Evolutionary conservation across 2,113 vertebrate genomes (phyloP).

Genomic region (Bubalus kerabau): DNA sequence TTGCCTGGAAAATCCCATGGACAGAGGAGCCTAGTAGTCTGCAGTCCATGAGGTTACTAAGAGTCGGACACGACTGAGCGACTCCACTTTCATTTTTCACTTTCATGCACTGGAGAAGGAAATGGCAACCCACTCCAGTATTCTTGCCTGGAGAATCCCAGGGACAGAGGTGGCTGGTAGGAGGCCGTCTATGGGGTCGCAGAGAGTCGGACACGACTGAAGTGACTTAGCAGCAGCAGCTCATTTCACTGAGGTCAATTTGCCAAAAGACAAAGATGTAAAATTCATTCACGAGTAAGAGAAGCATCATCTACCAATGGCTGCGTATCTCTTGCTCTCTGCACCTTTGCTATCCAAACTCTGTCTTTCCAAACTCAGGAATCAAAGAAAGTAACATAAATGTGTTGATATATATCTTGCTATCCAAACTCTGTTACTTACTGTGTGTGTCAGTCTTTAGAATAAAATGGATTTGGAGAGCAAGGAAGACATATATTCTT

Average conservation of each 20-base stretch:
- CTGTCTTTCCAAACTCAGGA: neutral
- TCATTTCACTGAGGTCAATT: neutral
- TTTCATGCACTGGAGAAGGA: too few relatives aligned
- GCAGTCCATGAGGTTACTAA: too few relatives aligned
- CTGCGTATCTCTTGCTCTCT: neutral
- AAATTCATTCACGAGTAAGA: neutral
- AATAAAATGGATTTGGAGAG: neutral
- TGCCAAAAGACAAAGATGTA: neutral
- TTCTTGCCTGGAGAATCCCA: too few relatives aligned
- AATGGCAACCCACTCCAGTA: too few relatives aligned
- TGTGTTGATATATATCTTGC: neutral
- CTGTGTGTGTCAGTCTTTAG: neutral
- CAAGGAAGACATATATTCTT: neutral
- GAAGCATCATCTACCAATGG: neutral
- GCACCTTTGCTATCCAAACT: neutral
- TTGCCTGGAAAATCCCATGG: too few relatives aligned
- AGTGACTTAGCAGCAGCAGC: too few relatives aligned
- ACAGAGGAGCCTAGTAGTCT: too few relatives aligned
- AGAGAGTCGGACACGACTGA: too few relatives aligned
- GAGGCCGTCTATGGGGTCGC: too few relatives aligned
- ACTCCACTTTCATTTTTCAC: too few relatives aligned
- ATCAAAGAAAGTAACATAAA: neutral
- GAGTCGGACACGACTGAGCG: too few relatives aligned
- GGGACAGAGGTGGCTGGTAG: too few relatives aligned
- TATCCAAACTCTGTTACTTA: neutral